Base-by-base conservation (phyloP, 2,113 vertebrate genomes). In the Otolemur garnettii region DNA sequence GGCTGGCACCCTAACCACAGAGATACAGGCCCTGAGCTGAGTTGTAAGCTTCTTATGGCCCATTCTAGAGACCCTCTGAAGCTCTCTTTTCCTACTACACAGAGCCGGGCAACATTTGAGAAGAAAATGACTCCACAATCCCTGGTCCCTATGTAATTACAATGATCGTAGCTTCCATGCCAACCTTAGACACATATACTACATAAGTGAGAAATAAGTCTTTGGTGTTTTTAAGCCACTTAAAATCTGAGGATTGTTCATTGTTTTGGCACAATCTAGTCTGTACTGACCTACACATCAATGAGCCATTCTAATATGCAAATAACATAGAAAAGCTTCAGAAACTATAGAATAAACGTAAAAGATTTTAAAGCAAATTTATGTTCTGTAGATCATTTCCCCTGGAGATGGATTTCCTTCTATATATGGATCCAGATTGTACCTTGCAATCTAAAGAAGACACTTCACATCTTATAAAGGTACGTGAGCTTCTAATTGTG, bases 301-400 rank as follows among this genome's bases (percentile, higher is more conserved):
- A 33, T 68, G 92, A 88, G 55, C 18, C 60, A 53, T 66, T 82
- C 78, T 60, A 78, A 91, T 79, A 68, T n/a, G 24, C 9, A 95
- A 96, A 69, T 83, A 14, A 75, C 55, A 62, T 4, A 22, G 26
- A 68, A 90, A 95, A 60, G 15, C n/a, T 77, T 84, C 60, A 87
- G 78, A 92, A 57, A 5, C 30, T 81, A 13, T 77, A 6, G 26
- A 14, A 55, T 50, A 75, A 71, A 60, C 45, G 33, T 53, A 42
- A 81, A 93, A 60, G 35, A 79, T 26, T 90, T 50, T 78, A 91
- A 91, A 96, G 60, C 5, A 92, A 15, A 64, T 68, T 59, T 81
- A 69, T 64, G 74, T 24, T 90, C 90, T 90, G 21, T 19, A 95
- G 72, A 72, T 92, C 38, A 88, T 84, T 87, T 95, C 28, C 38